Evolutionary conservation across 2,888 invertebrate species (phyloP).

Genomic region (Acrobasis repandana): DNA sequence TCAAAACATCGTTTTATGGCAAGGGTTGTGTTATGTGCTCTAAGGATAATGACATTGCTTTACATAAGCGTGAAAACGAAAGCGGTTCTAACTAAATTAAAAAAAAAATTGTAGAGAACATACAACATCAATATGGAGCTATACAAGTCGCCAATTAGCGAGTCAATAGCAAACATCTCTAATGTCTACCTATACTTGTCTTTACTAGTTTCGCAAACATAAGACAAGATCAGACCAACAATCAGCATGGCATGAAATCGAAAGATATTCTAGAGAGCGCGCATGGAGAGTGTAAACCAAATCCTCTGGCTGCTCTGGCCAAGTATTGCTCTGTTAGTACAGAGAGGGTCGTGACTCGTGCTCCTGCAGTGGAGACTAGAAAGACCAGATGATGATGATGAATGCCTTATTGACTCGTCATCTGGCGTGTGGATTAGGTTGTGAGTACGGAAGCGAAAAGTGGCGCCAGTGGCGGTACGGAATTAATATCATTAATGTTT

Average conservation of each 20-base stretch:
- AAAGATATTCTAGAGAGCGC: too few relatives aligned
- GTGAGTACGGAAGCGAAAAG: constrained; percentile 50
- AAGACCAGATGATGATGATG: neutral
- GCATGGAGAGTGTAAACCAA: too few relatives aligned
- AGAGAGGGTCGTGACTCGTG: too few relatives aligned
- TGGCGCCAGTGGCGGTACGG: constrained; percentile 45
- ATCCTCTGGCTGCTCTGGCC: too few relatives aligned
- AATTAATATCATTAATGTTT: constrained; percentile 52
- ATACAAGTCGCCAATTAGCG: neutral
- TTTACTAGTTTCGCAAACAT: too few relatives aligned
- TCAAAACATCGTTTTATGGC: neutral
- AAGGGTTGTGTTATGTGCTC: neutral
- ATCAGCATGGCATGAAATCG: too few relatives aligned
- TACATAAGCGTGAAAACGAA: neutral
- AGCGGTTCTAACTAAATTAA: neutral
- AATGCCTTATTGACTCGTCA: neutral
- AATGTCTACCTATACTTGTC: neutral
- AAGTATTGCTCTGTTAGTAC: too few relatives aligned
- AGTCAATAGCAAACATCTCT: neutral
- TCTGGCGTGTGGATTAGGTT: constrained; percentile 23
- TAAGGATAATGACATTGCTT: neutral
- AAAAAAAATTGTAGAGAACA: neutral
- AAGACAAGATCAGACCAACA: too few relatives aligned
- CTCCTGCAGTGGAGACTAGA: too few relatives aligned
- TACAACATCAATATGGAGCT: neutral